These are phyloP conservation scores for Tachysurus vachellii DNA, from an alignment of 2,113 vertebrate genomes.

Conservation along the genomic window DNA sequence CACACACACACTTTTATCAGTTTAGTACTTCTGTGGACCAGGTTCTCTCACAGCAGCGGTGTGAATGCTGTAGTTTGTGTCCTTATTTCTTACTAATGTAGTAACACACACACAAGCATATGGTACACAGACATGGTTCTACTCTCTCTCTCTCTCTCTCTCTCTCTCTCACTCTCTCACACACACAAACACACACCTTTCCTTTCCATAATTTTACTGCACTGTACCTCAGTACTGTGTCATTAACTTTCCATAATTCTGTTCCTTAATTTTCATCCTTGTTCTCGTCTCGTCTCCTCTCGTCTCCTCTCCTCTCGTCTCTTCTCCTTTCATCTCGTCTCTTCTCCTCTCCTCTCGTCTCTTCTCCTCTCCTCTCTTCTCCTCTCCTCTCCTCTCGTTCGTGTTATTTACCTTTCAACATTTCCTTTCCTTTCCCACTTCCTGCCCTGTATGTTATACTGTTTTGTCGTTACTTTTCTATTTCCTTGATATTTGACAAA, in stretches of 20 bases:
- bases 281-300: too few species aligned
- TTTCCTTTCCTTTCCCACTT: constrained; percentile 28
- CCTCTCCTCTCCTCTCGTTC: too few species aligned
- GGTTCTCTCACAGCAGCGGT: not conserved
- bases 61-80: not conserved
- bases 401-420: too few species aligned
- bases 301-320: too few species aligned
- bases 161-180: not conserved
- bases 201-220: not conserved
- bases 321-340: too few species aligned
- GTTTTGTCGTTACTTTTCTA: not conserved
- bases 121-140: not conserved
- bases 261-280: not conserved
- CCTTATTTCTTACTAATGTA: not conserved
- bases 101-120: not conserved
- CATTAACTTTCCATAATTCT: constrained; percentile 15
- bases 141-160: not conserved
- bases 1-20: not conserved
- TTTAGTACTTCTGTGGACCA: not conserved
- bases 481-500: not conserved
- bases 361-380: too few species aligned
- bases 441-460: constrained; percentile 11
- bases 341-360: too few species aligned
- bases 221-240: not conserved
- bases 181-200: constrained; percentile 26